Percentiles rank a stretch among this genome's conserved stretches.
Conservation (phyloP, 2,888 invertebrate species). For the Oligia latruncula region DNA sequence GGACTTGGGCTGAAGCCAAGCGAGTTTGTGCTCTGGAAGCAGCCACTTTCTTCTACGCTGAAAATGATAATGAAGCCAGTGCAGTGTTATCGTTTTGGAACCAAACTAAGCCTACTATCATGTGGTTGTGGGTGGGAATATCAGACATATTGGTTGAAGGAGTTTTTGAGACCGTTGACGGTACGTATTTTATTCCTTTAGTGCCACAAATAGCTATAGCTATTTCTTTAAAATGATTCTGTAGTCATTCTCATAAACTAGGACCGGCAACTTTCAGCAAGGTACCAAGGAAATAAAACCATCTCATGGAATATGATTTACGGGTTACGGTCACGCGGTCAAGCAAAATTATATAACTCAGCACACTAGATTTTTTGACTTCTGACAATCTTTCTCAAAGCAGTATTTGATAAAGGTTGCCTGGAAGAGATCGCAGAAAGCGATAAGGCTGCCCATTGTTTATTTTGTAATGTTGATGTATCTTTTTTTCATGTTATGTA, state of each 20-base stretch:
- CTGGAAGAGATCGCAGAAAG: too few species aligned
- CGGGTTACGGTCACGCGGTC: neutral
- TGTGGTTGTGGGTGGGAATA: constrained; percentile 60
- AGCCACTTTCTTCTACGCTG: constrained; percentile 31
- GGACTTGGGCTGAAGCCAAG: constrained; percentile 31
- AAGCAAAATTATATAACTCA: neutral
- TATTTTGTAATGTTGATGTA: too few species aligned
- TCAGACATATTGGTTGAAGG: constrained; percentile 41
- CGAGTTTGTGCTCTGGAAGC: constrained; percentile 24
- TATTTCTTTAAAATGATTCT: neutral
- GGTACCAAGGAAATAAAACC: neutral
- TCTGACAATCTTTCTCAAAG: neutral
- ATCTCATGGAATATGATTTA: neutral
- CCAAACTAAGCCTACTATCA: constrained; percentile 3
- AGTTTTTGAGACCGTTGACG: constrained; percentile 66
- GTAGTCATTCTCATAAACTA: neutral
- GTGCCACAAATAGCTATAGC: neutral
- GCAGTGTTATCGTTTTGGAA: constrained; percentile 32
- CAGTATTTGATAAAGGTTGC: too few species aligned
- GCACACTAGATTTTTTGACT: neutral
- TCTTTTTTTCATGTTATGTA: too few species aligned
- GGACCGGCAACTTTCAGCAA: neutral
- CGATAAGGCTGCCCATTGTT: too few species aligned
- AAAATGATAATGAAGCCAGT: constrained; percentile 4
- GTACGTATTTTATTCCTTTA: neutral